Conservation (phyloP, 37 sponge, comb jelly and placozoan species). For the Halisarca cf. caerulea region DNA sequence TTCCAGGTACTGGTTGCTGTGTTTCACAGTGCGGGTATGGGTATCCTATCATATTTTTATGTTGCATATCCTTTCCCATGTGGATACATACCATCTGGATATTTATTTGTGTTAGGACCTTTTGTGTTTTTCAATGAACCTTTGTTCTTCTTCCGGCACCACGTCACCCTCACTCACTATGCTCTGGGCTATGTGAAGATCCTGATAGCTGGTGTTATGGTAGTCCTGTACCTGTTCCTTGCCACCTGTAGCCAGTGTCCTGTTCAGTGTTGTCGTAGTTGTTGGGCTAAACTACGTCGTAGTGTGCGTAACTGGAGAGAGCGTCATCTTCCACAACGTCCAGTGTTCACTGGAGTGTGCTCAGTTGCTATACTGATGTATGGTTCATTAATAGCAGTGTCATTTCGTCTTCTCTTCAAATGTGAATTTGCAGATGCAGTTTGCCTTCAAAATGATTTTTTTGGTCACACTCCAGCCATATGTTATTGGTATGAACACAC, state of each 20-base stretch:
- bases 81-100: too few species aligned
- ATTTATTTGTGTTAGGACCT: not conserved
- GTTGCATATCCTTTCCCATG: not conserved
- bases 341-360: not conserved
- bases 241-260: not conserved
- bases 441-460: too few species aligned
- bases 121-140: too few species aligned
- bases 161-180: not conserved
- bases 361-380: not conserved
- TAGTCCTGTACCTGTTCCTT: not conserved
- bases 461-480: too few species aligned
- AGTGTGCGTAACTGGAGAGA: conserved; percentile 1
- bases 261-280: not conserved
- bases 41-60: not conserved
- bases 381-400: not conserved
- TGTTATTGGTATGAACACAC: too few species aligned
- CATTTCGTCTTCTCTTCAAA: not conserved
- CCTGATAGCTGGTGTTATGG: not conserved
- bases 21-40: not conserved
- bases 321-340: not conserved
- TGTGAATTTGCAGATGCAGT: too few species aligned
- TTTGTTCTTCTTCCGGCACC: too few species aligned
- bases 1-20: conserved; percentile 12
- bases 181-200: not conserved
- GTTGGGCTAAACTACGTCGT: not conserved